Base-by-base conservation (phyloP, 2,797 vertebrate species). In the Tachyglossus aculeatus region DNA sequence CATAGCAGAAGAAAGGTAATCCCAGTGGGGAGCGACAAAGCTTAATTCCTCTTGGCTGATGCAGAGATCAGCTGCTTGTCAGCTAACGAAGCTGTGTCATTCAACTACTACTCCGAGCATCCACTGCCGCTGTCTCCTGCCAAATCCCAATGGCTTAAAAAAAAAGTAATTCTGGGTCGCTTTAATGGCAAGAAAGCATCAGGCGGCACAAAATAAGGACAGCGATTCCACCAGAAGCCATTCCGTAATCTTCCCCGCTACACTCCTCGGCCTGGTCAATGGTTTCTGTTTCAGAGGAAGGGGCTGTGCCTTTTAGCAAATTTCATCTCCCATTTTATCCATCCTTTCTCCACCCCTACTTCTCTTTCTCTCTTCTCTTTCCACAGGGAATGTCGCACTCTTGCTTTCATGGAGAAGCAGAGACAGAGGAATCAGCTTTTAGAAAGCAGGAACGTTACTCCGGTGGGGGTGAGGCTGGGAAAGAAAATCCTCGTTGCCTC, bases 41-140 rank as follows among this genome's bases (percentile, higher is more conserved):
- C 91, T 92, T 89, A 91, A 92, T 91, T 93, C 87, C 83, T 93
- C 89, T 81, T 77, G 90, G 89, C 89, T 91, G 93, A 90, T 92
- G 92, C 88, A 85, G 90, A 89, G 90, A 91, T 92, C 92, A 88
- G 87, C 89, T 86, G 78, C 63, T 32, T 93, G 90, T 89, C 90
- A 92, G 78, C 91, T 52, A 27, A 88, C 88, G 88, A 77, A 85
- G 89, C 91, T 85, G 80, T 91, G 90, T 88, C 90, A 84, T 85
- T 92, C 88, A 89, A 77, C 53, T 19, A 40, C 78, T 51, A 67
- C 67, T 32, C 55, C 82, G 73, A 54, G 56, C 86, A 33, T 33
- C 48, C 73, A 71, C 84, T 48, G 80, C 71, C 87, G 80, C 78
- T 80, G 77, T 80, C 57, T 75, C 83, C 89, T 83, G 81, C 86